A percentile compares a stretch with the other conserved stretches of the same genome.
phyloP scores from a whole-genome alignment of 53 echinoderm and acorn worm species.

The Echinometra lucunter region DNA sequence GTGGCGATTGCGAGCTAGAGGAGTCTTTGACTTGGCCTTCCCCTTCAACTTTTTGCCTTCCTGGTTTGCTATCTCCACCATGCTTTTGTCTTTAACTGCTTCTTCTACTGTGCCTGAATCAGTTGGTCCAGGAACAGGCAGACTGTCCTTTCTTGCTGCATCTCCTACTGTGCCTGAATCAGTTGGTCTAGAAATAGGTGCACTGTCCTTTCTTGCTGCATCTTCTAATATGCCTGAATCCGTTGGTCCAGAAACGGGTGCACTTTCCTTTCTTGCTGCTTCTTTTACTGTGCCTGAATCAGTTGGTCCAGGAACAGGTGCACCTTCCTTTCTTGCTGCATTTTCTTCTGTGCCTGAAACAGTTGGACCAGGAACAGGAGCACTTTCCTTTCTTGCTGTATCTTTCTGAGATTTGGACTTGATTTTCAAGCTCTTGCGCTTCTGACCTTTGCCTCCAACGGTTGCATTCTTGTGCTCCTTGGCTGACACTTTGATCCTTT shows the following conservation, averaged over 20 bases:
- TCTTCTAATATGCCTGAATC: neutral
- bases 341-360: neutral
- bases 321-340: too few relatives aligned
- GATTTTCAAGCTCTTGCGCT: constrained; percentile 45
- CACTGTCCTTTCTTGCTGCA: too few relatives aligned
- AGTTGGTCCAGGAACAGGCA: neutral
- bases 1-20: neutral
- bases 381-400: neutral
- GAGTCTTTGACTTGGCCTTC: constrained; percentile 6
- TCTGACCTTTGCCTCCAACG: constrained; percentile 80
- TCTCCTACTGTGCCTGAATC: neutral
- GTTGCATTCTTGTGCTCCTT: constrained; percentile 71
- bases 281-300: neutral
- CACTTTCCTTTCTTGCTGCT: too few relatives aligned
- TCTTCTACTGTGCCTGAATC: neutral
- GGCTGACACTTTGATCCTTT: constrained; percentile 57
- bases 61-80: neutral
- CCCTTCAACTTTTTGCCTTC: neutral
- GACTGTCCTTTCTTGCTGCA: too few relatives aligned
- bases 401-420: neutral
- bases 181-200: neutral
- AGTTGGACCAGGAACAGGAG: neutral
- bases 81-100: neutral
- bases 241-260: neutral
- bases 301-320: neutral